These are phyloP conservation scores for Protula sp. DNA, from an alignment of 2,888 invertebrate genomes.

Conservation along the genomic window DNA sequence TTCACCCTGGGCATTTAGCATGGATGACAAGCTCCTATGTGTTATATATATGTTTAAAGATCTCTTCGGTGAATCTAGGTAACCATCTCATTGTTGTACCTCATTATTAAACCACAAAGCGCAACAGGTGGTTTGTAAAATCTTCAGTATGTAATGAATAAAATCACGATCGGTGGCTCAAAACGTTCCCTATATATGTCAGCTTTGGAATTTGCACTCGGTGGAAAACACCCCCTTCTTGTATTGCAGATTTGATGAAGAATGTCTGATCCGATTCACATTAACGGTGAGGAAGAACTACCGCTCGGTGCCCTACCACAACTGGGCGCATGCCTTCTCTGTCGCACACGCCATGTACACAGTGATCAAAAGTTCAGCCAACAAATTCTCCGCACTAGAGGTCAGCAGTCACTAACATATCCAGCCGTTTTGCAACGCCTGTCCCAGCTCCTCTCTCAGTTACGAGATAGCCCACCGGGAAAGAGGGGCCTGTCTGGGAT, in stretches of 20 bases:
- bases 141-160: no score
- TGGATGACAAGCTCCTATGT: constrained; percentile 68
- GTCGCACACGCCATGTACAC: constrained; percentile 79
- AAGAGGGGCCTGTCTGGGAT: no score
- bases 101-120: no score
- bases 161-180: no score
- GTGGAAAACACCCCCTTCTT: no score
- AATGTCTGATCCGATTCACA: constrained; percentile 66
- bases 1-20: constrained; percentile 67
- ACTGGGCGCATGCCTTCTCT: constrained; percentile 80
- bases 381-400: constrained; percentile 62
- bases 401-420: constrained; percentile 53
- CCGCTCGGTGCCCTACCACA: constrained; percentile 76
- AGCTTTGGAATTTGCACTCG: no score
- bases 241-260: no score
- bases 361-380: constrained; percentile 62
- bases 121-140: no score
- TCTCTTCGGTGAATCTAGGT: constrained; percentile 62
- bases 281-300: constrained; percentile 81
- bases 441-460: no score
- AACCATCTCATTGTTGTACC: constrained; percentile 2
- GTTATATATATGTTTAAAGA: constrained; percentile 73
- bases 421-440: no score
- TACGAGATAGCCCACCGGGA: no score
- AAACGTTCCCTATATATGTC: no score